A percentile compares a stretch with the other conserved stretches of the same genome.
Conservation (phyloP, 2,113 vertebrate species). For the Alouatta palliata region DNA sequence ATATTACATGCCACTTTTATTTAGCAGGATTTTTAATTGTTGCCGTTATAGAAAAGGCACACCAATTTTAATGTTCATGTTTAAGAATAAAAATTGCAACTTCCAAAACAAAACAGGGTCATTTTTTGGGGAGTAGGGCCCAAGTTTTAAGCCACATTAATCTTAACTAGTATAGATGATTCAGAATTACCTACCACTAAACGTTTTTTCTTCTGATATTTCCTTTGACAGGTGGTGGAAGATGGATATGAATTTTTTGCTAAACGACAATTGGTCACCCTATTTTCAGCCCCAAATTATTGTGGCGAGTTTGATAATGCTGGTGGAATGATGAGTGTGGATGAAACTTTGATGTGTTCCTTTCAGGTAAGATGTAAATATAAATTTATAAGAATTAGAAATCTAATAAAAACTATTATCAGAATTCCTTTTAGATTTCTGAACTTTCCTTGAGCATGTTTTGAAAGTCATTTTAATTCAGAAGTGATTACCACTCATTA, state of each 20-base stretch:
- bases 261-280: constrained; percentile 95
- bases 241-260: constrained; percentile 98
- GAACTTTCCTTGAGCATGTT: background rate
- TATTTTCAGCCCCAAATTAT: constrained; percentile 96
- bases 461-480: constrained; percentile 41
- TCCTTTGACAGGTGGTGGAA: constrained; percentile 91
- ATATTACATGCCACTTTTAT: background rate
- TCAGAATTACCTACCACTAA: constrained; percentile 31
- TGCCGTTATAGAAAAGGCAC: background rate
- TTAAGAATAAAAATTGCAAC: background rate
- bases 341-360: constrained; percentile 97
- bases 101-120: background rate
- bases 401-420: background rate
- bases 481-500: background rate
- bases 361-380: constrained; percentile 90
- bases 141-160: background rate
- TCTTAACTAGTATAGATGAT: background rate
- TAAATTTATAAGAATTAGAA: background rate
- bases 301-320: constrained; percentile 97
- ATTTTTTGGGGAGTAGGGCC: background rate
- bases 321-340: constrained; percentile 98
- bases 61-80: constrained; percentile 3
- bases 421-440: constrained; percentile 46
- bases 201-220: constrained; percentile 33
- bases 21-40: background rate